phyloP scores from a whole-genome alignment of 2,113 vertebrate genomes.

The Tachysurus vachellii region DNA sequence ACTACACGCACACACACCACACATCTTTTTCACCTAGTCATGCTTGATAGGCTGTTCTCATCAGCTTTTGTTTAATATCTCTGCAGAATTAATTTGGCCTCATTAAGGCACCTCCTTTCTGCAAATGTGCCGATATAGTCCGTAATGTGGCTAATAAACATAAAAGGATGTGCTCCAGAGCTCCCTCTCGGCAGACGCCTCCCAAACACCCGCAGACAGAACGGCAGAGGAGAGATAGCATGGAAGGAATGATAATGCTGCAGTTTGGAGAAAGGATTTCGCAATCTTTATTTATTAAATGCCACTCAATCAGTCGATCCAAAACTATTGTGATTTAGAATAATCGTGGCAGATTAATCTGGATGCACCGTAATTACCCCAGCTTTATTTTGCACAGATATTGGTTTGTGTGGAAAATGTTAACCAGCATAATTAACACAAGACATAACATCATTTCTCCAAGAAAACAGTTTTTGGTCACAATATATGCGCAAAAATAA shows the following conservation, averaged over 20 bases:
- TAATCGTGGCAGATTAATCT: constrained; percentile 10
- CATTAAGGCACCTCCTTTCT: constrained; percentile 82
- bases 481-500: neutral
- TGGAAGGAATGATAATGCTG: constrained; percentile 17
- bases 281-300: constrained; percentile 34
- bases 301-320: constrained; percentile 13
- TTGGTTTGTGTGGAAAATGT: neutral
- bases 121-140: constrained; percentile 80
- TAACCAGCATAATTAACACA: neutral
- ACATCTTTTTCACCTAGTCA: constrained; percentile 66
- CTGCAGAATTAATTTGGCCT: constrained; percentile 85
- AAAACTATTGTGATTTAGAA: constrained; percentile 17
- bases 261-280: constrained; percentile 19
- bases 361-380: constrained; percentile 14
- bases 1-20: neutral
- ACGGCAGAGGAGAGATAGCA: neutral
- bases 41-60: constrained; percentile 84
- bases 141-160: constrained; percentile 87
- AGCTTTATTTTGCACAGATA: constrained; percentile 4
- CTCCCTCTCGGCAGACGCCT: constrained; percentile 77
- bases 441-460: neutral
- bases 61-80: constrained; percentile 86
- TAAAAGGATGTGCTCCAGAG: constrained; percentile 81
- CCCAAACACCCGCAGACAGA: constrained; percentile 78
- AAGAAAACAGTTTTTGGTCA: neutral